phyloP scores from a whole-genome alignment of 2,797 vertebrate species.

The Lagodon rhomboides region DNA sequence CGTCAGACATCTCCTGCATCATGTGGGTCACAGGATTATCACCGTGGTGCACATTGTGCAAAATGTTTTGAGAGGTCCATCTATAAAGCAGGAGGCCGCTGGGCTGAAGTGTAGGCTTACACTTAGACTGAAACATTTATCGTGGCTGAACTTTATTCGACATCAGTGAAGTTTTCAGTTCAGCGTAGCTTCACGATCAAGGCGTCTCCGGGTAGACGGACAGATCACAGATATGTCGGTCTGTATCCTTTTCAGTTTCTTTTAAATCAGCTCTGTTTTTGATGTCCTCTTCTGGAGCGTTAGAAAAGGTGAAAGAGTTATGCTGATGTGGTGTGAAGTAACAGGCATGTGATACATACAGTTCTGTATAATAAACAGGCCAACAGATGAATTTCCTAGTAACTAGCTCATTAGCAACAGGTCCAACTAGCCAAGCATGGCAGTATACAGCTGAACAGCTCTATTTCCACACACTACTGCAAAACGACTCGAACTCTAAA shows the following conservation, averaged over 20 bases:
- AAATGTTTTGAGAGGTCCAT: neutral
- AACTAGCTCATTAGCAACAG: no score
- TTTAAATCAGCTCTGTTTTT: neutral
- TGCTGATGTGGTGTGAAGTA: neutral
- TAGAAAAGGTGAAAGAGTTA: neutral
- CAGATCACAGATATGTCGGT: neutral
- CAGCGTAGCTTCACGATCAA: neutral
- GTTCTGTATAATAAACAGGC: neutral
- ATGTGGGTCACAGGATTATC: neutral
- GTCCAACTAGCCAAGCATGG: no score
- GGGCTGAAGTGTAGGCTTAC: neutral
- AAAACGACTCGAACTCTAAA: no score
- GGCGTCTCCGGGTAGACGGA: neutral
- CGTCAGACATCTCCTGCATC: neutral
- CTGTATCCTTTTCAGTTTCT: neutral
- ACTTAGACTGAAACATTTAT: neutral
- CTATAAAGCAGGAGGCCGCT: neutral
- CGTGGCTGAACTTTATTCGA: neutral
- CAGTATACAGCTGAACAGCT: no score
- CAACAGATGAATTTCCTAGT: neutral
- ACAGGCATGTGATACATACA: neutral
- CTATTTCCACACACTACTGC: no score
- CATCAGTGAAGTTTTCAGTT: neutral
- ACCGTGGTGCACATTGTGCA: neutral
- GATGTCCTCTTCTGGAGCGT: neutral